Evolutionary conservation across 2,113 vertebrate species (phyloP), one percentile per base, ranked within the genome.

Genomic region (Verasper variegatus): DNA sequence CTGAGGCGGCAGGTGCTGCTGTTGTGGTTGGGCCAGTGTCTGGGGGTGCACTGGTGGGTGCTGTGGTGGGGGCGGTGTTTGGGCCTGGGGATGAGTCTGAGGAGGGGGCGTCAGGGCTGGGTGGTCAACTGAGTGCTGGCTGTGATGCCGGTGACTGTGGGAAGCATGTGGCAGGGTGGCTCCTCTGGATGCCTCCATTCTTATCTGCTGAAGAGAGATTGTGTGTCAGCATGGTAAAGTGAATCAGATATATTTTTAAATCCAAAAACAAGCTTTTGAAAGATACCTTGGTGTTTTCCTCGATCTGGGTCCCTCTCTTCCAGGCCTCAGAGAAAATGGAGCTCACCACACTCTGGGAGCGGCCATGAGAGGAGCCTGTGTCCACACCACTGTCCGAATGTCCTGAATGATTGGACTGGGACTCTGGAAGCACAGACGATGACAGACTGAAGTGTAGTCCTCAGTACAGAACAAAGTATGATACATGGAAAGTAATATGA

Each of bases 281-380:
- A 18, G 3, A 24, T 94, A 98, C 98, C 95, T 97, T 99, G 88
- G 94, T 94, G 86, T 90, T 96, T 74, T 99, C 98, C 84, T 99
- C 97, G 73, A 99, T 92, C 93, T 99, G 98, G 18, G 98, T 99
- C 10, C 98, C 98, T 77, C 98, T 95, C 78, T 97, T 99, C 98
- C 98, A 99, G 81, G 98, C 98, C 89, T 99, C 98, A 0, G 98
- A 99, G 89, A 99, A 99, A 89, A 99, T 97, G 83, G 97, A 99
- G 92, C 97, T 99, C 87, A 99, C 98, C 8, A 96, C 96, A 77
- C 98, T 99, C 84, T 99, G 98, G 42, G 97, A 98, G 20, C 98
- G 96, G 12, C 95, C 83, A 3, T 99, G 98, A 73, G 95, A 95
- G 18, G 95, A 94, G 11, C 95, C 92, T 4, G 96, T 96, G 2